Percentiles rank a stretch among this genome's conserved stretches.
These are phyloP conservation scores for Muscicapa adusta DNA, from an alignment of 2,113 vertebrate species.

Conservation along the genomic window DNA sequence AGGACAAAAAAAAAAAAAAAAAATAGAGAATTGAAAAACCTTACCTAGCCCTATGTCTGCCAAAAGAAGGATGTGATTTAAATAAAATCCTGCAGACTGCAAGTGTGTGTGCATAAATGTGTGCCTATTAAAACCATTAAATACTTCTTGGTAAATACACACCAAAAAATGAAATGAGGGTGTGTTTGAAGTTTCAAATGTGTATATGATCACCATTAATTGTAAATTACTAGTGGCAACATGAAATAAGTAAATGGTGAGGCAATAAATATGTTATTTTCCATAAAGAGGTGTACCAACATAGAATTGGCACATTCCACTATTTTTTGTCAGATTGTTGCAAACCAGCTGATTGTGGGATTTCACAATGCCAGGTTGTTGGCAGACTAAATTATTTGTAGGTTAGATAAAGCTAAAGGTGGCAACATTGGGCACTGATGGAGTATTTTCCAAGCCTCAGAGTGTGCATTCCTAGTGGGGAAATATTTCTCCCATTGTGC, in stretches of 20 bases:
- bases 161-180: background rate
- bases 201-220: background rate
- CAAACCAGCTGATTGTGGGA: background rate
- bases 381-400: background rate
- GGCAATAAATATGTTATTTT: background rate
- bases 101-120: background rate
- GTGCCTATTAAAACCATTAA: background rate
- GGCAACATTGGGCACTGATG: fast-evolving
- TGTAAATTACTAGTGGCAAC: background rate
- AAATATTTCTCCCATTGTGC: background rate
- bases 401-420: background rate
- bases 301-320: background rate
- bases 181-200: background rate
- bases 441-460: background rate
- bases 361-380: background rate
- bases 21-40: background rate
- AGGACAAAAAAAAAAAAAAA: background rate
- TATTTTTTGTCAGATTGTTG: background rate
- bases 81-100: background rate
- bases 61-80: background rate
- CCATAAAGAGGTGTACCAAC: background rate
- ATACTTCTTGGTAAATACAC: background rate
- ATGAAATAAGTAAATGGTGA: fast-evolving
- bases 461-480: fast-evolving
- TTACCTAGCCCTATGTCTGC: background rate